Base-by-base conservation (phyloP, 2,113 vertebrate genomes). In the Sciurus niger region DNA sequence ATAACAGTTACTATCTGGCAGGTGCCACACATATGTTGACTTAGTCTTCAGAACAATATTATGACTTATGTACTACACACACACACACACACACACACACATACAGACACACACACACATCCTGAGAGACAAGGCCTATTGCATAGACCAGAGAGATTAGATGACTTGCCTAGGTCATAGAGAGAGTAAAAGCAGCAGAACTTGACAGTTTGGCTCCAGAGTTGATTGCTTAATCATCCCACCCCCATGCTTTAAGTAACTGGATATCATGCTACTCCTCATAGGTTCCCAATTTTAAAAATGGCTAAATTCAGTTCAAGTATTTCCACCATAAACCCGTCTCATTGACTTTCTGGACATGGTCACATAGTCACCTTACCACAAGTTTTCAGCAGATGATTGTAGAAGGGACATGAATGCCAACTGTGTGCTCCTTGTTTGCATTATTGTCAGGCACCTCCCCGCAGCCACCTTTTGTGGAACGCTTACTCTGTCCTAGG, bases 261-360 rank as follows among this genome's bases (percentile, higher is more conserved):
- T 46, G 10, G 40, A 17, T 77, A 43, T 37, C 34, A 43, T 24
- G 18, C 14, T 80, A 17, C 76, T 93, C 92, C 60, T 37, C 25
- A 14, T n/a, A 93, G 60, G 7, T 91, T 65, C 40, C 58, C 55
- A 46, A 68, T 89, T 84, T 82, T 73, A 65, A 74, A 95, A 48
- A 67, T 73, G 11, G 22, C 22, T 48, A 74, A 72, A 73, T 46
- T 58, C 20, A 34, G 18, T 25, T 55, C 78, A 24, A 63, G 24
- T 70, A 40, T 60, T 77, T 74, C n/a, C 82, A 34, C 25, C 34
- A 37, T 12, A n/a, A 24, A 73, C 34, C 16, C 16, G 24, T 51
- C 51, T 89, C 18, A 40, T 24, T 53, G 43, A 37, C 55, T 93
- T 86, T 20, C 55, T n/a, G n/a, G 51, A 24, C 32, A 11, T 7